Evolutionary conservation across 2,797 vertebrate species (phyloP), one percentile per base, ranked within the genome.

Genomic region (Scleropages formosus): DNA sequence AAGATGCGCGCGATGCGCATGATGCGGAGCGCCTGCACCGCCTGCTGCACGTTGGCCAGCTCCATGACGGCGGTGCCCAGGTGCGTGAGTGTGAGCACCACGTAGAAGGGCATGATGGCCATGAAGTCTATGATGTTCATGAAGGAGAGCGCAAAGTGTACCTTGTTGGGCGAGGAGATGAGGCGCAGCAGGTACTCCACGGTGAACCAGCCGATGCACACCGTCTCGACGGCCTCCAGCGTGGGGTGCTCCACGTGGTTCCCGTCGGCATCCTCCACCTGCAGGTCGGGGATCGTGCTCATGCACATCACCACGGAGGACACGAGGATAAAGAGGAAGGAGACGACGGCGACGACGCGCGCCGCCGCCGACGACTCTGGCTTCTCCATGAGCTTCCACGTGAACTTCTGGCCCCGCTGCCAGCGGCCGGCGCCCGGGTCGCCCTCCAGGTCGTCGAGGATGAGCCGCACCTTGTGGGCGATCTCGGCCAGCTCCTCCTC

Each of bases 321-420:
- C 8, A 93, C 84, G 47, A 98, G 87, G 80, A 98, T 93, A 78
- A 94, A 95, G 73, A 98, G 87, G 81, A 98, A 99, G n/a, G 97
- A 98, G 0, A 93, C 84, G 66, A 98, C 90, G 10, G 97, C 95
- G 0, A 96, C 88, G 11, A 94, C 84, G 74, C 96, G 92, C 63
- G 97, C 96, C 0, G 94, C 88, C 71, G 91, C 86, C 0, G 97
- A 98, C 0, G 97, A 98, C 49, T 92, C 96, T 0, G 97, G 97
- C 78, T 99, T 98, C 89, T 99, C 97, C 94, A 99, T 93, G 80
- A 98, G 91, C 80, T 92, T 95, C 96, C 97, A 98, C 66, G 98
- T 82, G 70, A 87, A 92, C 84, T 95, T 93, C 87, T 96, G 94
- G 84, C 94, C 95, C 67, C 87, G 93, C 84, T 94, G 94, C 81